Conservation (phyloP, 2,113 vertebrate species). For the Ictalurus punctatus region DNA sequence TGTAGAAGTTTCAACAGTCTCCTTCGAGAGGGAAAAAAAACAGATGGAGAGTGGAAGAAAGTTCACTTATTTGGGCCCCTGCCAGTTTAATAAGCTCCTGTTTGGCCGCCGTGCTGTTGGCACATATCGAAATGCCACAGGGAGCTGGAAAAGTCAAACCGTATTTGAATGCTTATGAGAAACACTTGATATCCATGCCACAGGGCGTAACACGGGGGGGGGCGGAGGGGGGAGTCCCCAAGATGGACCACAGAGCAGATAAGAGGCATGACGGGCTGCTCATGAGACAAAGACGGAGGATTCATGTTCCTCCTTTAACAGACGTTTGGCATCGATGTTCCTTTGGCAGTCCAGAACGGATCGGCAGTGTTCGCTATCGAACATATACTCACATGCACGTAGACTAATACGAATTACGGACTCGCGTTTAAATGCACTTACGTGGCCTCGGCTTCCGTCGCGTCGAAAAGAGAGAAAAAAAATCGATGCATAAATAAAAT, state of each 20-base stretch:
- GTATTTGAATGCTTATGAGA: neutral
- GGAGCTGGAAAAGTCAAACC: slow-evolving; percentile 3
- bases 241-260: neutral
- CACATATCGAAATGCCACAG: slow-evolving; percentile 8
- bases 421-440: slow-evolving; percentile 72
- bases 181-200: neutral
- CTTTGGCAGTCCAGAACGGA: slow-evolving; percentile 59
- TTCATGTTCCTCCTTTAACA: slow-evolving; percentile 34
- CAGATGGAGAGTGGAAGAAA: slow-evolving; percentile 8
- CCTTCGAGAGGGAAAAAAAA: slow-evolving; percentile 4
- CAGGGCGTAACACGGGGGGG: neutral
- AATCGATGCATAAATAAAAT: slow-evolving; percentile 60
- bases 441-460: slow-evolving; percentile 66
- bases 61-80: slow-evolving; percentile 29
- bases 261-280: slow-evolving; percentile 25
- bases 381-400: slow-evolving; percentile 65
- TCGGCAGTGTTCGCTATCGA: slow-evolving; percentile 67
- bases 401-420: slow-evolving; percentile 64
- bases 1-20: slow-evolving; percentile 30
- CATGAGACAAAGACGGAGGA: slow-evolving; percentile 46
- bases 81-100: slow-evolving; percentile 19
- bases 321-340: slow-evolving; percentile 59
- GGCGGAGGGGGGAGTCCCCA: no score
- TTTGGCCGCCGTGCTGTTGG: slow-evolving; percentile 8
- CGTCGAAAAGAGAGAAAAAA: slow-evolving; percentile 55